Base-by-base conservation (phyloP, 2,888 invertebrate species). In the Proisotoma minuta region DNA sequence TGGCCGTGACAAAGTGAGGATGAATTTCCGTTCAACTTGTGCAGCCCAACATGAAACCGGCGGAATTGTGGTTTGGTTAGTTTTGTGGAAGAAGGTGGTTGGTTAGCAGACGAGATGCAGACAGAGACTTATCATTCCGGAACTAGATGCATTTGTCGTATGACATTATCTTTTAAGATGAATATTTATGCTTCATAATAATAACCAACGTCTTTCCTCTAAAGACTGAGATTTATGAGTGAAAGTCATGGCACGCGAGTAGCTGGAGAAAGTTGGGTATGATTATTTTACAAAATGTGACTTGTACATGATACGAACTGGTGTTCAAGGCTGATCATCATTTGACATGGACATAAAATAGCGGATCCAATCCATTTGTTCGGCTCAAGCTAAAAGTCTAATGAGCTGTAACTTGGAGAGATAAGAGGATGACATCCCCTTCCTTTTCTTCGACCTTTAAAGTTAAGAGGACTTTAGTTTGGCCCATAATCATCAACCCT, bases 401-500 rank as follows among this genome's bases (percentile, higher is more conserved):
- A 54, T 54, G 53, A 54, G 53, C 53, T 54, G 53, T 34, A 34
- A 54, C 53, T 26, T 52, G 27, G 18, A 20, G 15, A 54, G 53
- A 54, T 54, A 54, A 54, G 39, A 39, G 53, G 27, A 51, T 54
- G 53, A 54, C 53, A 54, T 54, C 53, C 53, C 39, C 18, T 5
- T 20, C 4, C 18, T 34, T 34, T 34, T 10, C 34, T 34, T 34
- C 34, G 15, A 10, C 15, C 15, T 34, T 15, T 10, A 34, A 10
- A 8, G 8, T 34, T 8, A 8, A 34, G 8, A 10, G 34, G 34
- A 34, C 8, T 34, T 8, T 15, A 34, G 8, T 8, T 34, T 15
- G 15, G 15, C 34, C 34, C 34, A 34, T 8, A 34, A 34, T 34
- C 34, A 34, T 15, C 15, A 10, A 34, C 34, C 34, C 15, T 34